These are phyloP conservation scores for Spodoptera littoralis DNA, from an alignment of 2,888 invertebrate genomes.

Conservation along the genomic window DNA sequence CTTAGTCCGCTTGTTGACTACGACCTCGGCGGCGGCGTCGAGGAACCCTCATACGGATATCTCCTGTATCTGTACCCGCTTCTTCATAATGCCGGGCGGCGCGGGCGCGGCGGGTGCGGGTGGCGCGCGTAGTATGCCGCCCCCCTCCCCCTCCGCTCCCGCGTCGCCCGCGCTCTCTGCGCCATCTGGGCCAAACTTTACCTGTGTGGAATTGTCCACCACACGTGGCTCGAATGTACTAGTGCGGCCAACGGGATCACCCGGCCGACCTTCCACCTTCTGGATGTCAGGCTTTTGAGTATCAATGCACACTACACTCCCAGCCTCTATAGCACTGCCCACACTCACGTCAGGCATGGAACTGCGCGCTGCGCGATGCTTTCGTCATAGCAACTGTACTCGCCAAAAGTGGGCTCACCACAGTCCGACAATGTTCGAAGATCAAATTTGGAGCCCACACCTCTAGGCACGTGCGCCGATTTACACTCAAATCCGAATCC, in stretches of 20 bases:
- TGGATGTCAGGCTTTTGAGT: constrained; percentile 87
- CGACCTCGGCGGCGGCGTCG: constrained; percentile 78
- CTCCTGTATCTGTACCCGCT: constrained; percentile 97
- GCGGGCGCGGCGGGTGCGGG: constrained; percentile 86
- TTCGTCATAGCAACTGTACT: constrained; percentile 91
- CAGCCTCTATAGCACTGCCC: constrained; percentile 89
- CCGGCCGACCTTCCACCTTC: constrained; percentile 77
- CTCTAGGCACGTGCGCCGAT: constrained; percentile 86
- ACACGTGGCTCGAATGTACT: constrained; percentile 86
- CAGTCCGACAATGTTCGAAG: constrained; percentile 87
- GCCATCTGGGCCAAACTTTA: constrained; percentile 83
- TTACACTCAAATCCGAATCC: constrained; percentile 89
- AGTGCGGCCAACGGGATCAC: constrained; percentile 79
- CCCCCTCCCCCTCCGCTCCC: constrained; percentile 79
- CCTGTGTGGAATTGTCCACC: constrained; percentile 86
- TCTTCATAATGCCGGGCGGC: constrained; percentile 94
- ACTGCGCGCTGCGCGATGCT: constrained; percentile 88
- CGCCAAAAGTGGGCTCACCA: constrained; percentile 89
- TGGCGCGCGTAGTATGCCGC: constrained; percentile 84
- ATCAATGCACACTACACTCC: constrained; percentile 86
- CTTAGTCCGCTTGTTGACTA: constrained; percentile 84
- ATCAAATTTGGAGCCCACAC: constrained; percentile 83
- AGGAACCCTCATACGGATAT: constrained; percentile 94
- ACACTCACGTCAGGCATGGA: constrained; percentile 90
- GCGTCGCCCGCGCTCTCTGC: constrained; percentile 81